Base-by-base conservation (phyloP, 1,140 invertebrate genomes). In the Theocolax elegans region DNA sequence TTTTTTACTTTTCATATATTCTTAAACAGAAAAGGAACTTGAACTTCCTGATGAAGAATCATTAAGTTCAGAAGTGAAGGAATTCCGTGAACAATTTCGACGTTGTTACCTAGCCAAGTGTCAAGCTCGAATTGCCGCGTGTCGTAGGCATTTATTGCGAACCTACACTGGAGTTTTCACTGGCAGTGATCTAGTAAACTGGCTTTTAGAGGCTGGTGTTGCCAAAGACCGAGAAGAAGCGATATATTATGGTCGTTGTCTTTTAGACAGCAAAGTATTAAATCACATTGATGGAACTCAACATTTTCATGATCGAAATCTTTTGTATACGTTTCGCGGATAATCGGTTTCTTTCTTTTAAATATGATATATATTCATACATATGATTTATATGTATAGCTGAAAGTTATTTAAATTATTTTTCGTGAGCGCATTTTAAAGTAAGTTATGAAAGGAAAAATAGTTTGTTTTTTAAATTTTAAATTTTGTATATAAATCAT, bases 1-100 rank as follows among this genome's bases (percentile, higher is more conserved):
- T 6, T 6, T 6, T 6, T 35, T 4, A 35, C 10, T 35, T 35
- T 35, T 10, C 4, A 35, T 35, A 6, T 35, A 35, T 48, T 49
- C 51, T 67, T 40, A n/a, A 44, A 65, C 35, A 75, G 81, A 75
- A 13, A 75, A 76, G 60, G 80, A 81, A 56, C 54, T 86, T n/a
- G 72, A 81, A 15, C 77, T 96, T 44, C 93, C 94, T 1, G 79
- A 90, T 3, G 89, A 92, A 79, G 90, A 92, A 49, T 90, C 94
- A 51, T 77, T 97, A 3, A 90, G 89, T 51, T 86, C 89, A 17
- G 93, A 95, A 81, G 94, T 92, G 0, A 92, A 89, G 76, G 90
- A 93, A 71, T 91, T 95, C 51, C 95, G 95, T 78, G 93, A 97
- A 71, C 94, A 97, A 80, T 98, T 97, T 83, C 89, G 90, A 21